These are phyloP conservation scores for Peromyscus maniculatus DNA, from an alignment of 2,113 vertebrate genomes.

Conservation along the genomic window DNA sequence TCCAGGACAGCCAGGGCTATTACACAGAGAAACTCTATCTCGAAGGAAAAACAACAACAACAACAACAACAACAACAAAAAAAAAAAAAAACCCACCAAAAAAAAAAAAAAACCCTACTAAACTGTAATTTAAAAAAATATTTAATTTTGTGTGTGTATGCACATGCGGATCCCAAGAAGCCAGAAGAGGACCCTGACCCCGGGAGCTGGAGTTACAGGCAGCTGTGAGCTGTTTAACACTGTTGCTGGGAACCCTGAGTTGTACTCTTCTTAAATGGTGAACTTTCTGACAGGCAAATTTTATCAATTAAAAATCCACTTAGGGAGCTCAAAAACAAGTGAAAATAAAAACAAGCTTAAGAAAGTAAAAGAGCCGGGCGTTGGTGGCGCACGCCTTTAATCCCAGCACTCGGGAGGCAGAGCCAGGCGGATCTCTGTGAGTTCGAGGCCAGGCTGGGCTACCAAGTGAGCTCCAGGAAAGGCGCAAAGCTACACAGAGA, in stretches of 20 bases:
- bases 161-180: not conserved
- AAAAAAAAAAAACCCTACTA: too few relatives aligned
- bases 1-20: too few relatives aligned
- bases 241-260: not conserved
- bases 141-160: not conserved
- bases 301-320: not conserved
- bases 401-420: not conserved
- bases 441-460: not conserved
- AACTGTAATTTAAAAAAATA: not conserved
- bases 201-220: not conserved
- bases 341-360: not conserved
- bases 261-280: not conserved
- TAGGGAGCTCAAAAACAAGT: slow-evolving; percentile 17
- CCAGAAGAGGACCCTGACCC: not conserved
- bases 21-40: too few relatives aligned
- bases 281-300: not conserved
- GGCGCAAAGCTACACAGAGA: too few relatives aligned
- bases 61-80: too few relatives aligned
- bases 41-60: too few relatives aligned
- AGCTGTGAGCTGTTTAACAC: not conserved
- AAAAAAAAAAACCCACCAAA: too few relatives aligned
- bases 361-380: not conserved
- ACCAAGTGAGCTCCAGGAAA: too few relatives aligned
- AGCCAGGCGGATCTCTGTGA: not conserved
- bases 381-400: not conserved